Percentiles rank a stretch among this genome's conserved stretches.
Conservation (phyloP, 1,140 invertebrate species). For the Psix sp. region DNA sequence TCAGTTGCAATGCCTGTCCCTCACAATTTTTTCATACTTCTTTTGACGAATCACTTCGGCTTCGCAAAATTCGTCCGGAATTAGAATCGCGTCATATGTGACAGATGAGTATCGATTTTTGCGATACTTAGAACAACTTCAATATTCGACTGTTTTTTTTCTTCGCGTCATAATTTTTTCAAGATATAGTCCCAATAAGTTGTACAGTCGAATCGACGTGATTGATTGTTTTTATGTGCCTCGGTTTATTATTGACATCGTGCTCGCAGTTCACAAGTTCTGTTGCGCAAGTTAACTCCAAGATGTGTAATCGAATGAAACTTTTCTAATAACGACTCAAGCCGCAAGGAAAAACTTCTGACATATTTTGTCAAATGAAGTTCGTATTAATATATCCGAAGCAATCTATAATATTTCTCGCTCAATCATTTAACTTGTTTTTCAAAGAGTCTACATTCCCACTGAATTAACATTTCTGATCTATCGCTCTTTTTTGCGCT, state of each 20-base stretch:
- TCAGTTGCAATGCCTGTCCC: too few relatives aligned
- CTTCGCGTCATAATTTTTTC: conserved; percentile 31
- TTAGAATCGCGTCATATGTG: conserved; percentile 41
- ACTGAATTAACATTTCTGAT: too few relatives aligned
- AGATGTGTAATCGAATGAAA: conserved; percentile 48
- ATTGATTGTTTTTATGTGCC: conserved; percentile 51
- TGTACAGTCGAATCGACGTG: conserved; percentile 36
- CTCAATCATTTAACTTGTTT: background rate
- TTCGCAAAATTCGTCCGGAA: too few relatives aligned
- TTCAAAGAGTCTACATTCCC: too few relatives aligned
- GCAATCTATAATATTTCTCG: conserved; percentile 15
- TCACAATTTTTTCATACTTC: too few relatives aligned
- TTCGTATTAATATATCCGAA: conserved; percentile 32
- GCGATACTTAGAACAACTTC: conserved; percentile 33
- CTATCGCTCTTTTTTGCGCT: too few relatives aligned
- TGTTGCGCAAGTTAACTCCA: conserved; percentile 25
- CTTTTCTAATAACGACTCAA: conserved; percentile 54
- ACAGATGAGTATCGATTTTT: conserved; percentile 49
- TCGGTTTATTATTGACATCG: conserved; percentile 48
- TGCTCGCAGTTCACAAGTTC: conserved; percentile 22
- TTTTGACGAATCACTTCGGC: too few relatives aligned
- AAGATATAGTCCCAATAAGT: conserved; percentile 43
- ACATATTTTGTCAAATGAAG: conserved; percentile 53
- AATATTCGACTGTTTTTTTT: conserved; percentile 37
- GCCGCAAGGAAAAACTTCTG: conserved; percentile 31